Base-by-base conservation (phyloP, 2,113 vertebrate species). In the Gallinago paraguaiae region DNA sequence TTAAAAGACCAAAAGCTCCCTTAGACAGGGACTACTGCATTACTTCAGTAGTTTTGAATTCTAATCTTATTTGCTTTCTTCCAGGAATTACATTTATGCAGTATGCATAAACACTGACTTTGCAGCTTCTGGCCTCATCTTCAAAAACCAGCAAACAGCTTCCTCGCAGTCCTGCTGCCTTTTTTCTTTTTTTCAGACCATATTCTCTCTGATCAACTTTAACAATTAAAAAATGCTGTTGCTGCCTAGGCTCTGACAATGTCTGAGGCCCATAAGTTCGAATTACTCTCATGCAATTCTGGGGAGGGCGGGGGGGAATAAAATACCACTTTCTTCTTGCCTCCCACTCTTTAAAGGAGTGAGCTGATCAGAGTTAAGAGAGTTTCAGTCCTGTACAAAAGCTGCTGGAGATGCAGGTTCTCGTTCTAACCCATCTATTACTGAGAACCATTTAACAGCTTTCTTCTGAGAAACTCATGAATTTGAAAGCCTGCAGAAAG, bases 401-500 rank as follows among this genome's bases (percentile, higher is more conserved):
- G 48, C 39, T 81, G 53, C 0, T 82, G 35, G 72, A 97, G 39
- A 67, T 3, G 46, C 27, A 75, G n/a, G 61, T 77, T 89, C 60
- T 81, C 17, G 22, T 60, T 93, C 53, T 57, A 93, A 63, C 16
- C 31, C 12, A 45, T 54, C 37, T 75, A 69, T 22, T 60, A 56
- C 69, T 39, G 15, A 93, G 74, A 91, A 77, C 17, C 18, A n/a
- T 67, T 90, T 86, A 90, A 82, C 35, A 88, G 41, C 25, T 88
- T 90, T 80, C 75, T 77, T 80, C 88, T 92, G 67, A 91, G 87
- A 85, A 92, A 72, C 14, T 63, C 67, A 78, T 59, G 65, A 69
- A 84, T 79, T 64, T 84, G 89, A 95, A 95, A 93, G 56, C 64
- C 77, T 86, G 51, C 56, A 93, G 37, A 93, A 94, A 90, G 78